Evolutionary conservation across 1,140 invertebrate genomes (phyloP), one percentile per base, ranked within the genome.

Genomic region (Cydia strobilella): DNA sequence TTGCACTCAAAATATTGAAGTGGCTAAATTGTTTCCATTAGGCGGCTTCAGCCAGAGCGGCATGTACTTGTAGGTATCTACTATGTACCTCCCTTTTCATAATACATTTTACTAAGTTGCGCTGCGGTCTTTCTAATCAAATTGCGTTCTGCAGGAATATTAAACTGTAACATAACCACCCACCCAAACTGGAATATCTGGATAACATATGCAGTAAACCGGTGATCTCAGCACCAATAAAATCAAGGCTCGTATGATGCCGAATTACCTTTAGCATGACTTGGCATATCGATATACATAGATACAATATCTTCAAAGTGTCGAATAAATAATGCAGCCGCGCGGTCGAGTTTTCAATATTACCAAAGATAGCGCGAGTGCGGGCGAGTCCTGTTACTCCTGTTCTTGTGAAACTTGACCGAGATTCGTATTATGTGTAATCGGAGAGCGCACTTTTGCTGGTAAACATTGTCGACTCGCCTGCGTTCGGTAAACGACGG

Each of bases 241-340:
- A 18, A 15, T 15, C 45, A 48, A 54, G 48, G 15, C 48, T 18
- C 12, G 1, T n/a, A 54, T 54, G 15, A 54, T 45, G 42, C 42
- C 42, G 42, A 12, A 45, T 45, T 13, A 45, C 42, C 42, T 45
- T 20, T 63, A 63, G 25, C 59, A 63, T 63, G 59, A 63, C 20
- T 63, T 63, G 59, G 59, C 23, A 63, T 31, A 65, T 65, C 23
- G 25, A 31, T 65, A 27, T 51, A 27, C 25, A 25, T 63, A 0
- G 42, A 15, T 63, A 63, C 12, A 65, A 65, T 35, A 31, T 15
- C 63, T 65, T 27, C 25, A 13, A 27, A 18, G 62, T 65, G 4
- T 65, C 27, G 25, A 66, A 66, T 35, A 31, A 66, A 35, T 66
- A 63, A 35, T 35, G 27, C 25, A 25, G 63, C 48, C 13, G n/a